Evolutionary conservation across 2,797 vertebrate species (phyloP).

Genomic region (Malurus leucopterus): DNA sequence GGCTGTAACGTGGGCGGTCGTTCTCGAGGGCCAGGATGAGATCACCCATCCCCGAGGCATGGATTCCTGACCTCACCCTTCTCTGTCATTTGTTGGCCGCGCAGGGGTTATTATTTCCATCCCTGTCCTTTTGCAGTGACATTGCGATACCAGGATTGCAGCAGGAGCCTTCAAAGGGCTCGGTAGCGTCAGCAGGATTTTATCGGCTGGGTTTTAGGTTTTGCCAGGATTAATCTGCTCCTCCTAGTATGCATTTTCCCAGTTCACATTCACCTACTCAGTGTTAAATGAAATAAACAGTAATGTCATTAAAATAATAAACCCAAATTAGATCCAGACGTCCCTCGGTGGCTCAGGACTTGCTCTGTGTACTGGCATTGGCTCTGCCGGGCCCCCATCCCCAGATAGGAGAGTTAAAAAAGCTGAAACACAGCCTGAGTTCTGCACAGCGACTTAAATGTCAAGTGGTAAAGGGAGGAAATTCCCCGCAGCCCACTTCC

Average conservation of each 20-base stretch:
- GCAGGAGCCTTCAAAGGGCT: conserved; percentile 42
- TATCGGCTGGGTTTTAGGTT: conserved; percentile 34
- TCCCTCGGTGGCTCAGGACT: background rate
- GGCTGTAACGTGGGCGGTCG: conserved; percentile 17
- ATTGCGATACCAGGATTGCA: conserved; percentile 20
- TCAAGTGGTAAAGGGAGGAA: conserved; percentile 48
- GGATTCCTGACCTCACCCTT: conserved; percentile 55
- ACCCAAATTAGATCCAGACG: conserved; percentile 34
- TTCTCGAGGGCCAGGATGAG: conserved; percentile 47
- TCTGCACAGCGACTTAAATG: conserved; percentile 2
- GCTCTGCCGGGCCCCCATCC: background rate
- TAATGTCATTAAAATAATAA: conserved; percentile 54
- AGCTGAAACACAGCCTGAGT: background rate
- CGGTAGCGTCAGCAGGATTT: conserved; percentile 33
- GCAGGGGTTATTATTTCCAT: conserved; percentile 54
- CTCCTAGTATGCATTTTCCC: background rate
- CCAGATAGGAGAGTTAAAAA: background rate
- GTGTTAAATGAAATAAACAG: conserved; percentile 43
- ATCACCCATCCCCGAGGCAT: conserved; percentile 46
- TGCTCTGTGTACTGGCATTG: background rate
- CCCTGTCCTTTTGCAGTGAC: conserved; percentile 33
- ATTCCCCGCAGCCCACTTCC: conserved; percentile 56
- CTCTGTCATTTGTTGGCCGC: conserved; percentile 38
- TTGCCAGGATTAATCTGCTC: conserved; percentile 11
- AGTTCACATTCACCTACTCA: conserved; percentile 21